phyloP scores from a whole-genome alignment of 2,888 invertebrate species.

The Agriopis aurantiaria region DNA sequence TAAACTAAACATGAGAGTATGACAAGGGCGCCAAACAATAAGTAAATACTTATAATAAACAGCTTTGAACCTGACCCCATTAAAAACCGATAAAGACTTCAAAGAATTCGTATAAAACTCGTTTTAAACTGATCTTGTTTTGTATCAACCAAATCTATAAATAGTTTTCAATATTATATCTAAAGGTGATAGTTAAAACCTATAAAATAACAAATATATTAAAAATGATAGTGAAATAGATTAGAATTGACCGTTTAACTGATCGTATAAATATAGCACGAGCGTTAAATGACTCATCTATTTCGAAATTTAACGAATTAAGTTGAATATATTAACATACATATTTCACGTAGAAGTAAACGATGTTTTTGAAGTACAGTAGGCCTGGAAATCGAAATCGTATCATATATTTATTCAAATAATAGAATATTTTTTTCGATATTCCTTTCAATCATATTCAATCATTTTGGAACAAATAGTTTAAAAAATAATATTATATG shows the following conservation, averaged over 20 bases:
- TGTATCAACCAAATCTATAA: constrained; percentile 21
- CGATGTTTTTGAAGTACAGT: background rate
- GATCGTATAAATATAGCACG: constrained; percentile 20
- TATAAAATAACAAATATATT: constrained; percentile 17
- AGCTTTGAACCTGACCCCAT: constrained; percentile 51
- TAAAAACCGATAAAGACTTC: constrained; percentile 52
- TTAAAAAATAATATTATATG: too few relatives aligned
- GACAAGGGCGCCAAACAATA: constrained; percentile 50
- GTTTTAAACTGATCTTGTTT: constrained; percentile 31
- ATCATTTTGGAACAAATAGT: background rate
- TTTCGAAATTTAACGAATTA: constrained; percentile 13
- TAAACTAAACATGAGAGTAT: constrained; percentile 43
- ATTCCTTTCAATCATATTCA: background rate
- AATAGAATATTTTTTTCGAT: too few relatives aligned
- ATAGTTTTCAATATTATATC: constrained; percentile 4
- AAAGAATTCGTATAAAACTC: constrained; percentile 40
- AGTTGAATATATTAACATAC: background rate
- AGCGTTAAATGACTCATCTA: constrained; percentile 14
- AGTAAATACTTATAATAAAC: constrained; percentile 7
- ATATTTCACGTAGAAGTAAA: constrained; percentile 3
- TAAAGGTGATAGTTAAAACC: constrained; percentile 9
- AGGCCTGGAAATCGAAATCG: background rate
- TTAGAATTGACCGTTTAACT: constrained; percentile 16
- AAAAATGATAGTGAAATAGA: constrained; percentile 18
- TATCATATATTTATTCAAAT: too few relatives aligned